phyloP scores from a whole-genome alignment of 2,113 vertebrate species.

The Axis porcinus region DNA sequence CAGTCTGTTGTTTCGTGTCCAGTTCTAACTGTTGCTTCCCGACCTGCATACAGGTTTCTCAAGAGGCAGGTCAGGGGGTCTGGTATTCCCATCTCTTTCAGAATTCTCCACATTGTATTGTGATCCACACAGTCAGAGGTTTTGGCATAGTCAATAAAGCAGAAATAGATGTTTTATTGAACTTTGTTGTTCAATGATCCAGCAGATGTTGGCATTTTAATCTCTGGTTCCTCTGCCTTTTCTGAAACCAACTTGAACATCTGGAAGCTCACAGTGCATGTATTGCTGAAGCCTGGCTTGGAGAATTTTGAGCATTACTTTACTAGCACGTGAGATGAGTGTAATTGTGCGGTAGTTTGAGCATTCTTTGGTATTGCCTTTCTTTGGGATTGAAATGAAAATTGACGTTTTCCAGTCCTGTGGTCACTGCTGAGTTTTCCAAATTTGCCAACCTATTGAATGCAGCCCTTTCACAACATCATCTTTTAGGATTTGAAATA shows the following conservation, averaged over 20 bases:
- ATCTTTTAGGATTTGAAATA: not conserved
- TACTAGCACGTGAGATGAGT: not conserved
- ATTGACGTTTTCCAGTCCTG: not conserved
- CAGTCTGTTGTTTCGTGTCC: too few species aligned
- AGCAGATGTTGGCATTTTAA: not conserved
- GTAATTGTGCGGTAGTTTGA: not conserved
- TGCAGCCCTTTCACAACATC: not conserved
- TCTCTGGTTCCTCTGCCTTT: not conserved
- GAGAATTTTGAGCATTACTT: not conserved
- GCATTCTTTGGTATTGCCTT: not conserved
- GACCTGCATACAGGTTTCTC: too few species aligned
- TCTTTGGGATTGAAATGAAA: not conserved
- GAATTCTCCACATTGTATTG: not conserved
- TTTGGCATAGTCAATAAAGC: not conserved
- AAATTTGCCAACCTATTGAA: not conserved
- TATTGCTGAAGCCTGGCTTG: not conserved
- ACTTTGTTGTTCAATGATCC: not conserved
- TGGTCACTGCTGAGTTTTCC: not conserved
- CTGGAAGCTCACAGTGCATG: accelerated
- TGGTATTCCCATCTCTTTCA: not conserved
- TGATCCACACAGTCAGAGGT: not conserved
- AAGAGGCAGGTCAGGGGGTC: not conserved
- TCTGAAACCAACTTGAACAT: not conserved
- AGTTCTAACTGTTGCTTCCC: too few species aligned
- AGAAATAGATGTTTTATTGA: not conserved